A percentile compares a stretch with the other conserved stretches of the same genome.
Conservation (phyloP, 2,888 invertebrate species). For the Euplexia lucipara region DNA sequence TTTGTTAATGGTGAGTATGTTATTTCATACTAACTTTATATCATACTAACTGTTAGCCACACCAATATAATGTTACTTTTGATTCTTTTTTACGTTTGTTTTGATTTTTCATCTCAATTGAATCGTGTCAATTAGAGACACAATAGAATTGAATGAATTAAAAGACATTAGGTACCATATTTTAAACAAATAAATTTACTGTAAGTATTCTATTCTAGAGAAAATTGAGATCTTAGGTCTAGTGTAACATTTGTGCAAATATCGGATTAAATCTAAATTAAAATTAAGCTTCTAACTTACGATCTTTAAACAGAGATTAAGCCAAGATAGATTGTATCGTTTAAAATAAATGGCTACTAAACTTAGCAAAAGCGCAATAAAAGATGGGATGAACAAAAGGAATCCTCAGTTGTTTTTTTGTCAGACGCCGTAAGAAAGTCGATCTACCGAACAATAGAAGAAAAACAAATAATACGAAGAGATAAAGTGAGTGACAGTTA, state of each 20-base stretch:
- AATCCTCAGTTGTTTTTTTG: neutral
- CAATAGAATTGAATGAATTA: too few species aligned
- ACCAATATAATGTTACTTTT: too few species aligned
- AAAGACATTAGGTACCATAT: too few species aligned
- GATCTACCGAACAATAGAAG: constrained; percentile 13
- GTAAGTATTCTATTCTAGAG: neutral
- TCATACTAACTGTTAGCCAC: too few species aligned
- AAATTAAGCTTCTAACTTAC: neutral
- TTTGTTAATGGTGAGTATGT: too few species aligned
- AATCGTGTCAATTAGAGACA: too few species aligned
- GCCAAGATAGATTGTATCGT: neutral
- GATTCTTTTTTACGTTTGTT: too few species aligned
- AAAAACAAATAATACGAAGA: constrained; percentile 31
- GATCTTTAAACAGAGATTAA: neutral
- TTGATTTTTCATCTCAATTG: too few species aligned
- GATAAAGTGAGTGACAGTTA: constrained; percentile 44
- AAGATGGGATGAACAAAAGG: constrained; percentile 21
- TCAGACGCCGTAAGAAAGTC: constrained; percentile 21
- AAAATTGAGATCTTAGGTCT: neutral
- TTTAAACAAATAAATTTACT: too few species aligned
- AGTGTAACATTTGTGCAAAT: neutral
- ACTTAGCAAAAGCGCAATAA: neutral
- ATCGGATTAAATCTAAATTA: neutral
- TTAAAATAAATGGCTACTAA: neutral
- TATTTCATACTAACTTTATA: too few species aligned